phyloP scores from a whole-genome alignment of 2,113 vertebrate genomes.

The Vanacampus margaritifer region DNA sequence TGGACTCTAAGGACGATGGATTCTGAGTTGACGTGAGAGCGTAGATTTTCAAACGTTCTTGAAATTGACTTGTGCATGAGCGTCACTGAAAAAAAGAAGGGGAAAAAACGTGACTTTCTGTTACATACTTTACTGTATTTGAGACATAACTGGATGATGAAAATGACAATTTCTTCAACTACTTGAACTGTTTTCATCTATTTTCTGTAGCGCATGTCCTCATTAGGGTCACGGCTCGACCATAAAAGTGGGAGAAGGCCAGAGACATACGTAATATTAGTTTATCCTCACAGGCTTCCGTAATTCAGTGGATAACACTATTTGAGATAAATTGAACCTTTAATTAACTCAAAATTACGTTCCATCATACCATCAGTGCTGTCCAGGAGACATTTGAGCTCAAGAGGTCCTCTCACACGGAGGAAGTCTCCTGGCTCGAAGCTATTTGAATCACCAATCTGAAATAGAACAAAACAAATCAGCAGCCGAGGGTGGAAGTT shows the following conservation, averaged over 20 bases:
- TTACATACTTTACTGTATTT: not conserved
- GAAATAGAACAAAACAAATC: constrained; percentile 9
- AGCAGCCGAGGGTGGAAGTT: not conserved
- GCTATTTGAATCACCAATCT: constrained; percentile 35
- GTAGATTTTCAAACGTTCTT: constrained; percentile 76
- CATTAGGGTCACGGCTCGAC: no score
- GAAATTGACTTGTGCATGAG: constrained; percentile 74
- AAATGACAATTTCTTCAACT: not conserved
- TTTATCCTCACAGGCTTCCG: not conserved
- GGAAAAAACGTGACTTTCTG: not conserved
- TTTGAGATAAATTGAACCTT: not conserved
- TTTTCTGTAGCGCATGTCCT: not conserved
- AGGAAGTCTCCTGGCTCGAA: constrained; percentile 26
- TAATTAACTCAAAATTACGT: not conserved
- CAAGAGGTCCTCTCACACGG: constrained; percentile 54
- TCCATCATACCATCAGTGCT: constrained; percentile 51
- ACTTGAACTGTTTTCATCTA: not conserved
- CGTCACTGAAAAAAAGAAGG: constrained; percentile 64
- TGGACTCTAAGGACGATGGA: constrained; percentile 79
- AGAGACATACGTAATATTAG: no score
- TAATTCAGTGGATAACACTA: not conserved
- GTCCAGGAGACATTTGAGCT: constrained; percentile 59
- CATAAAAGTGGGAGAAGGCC: no score
- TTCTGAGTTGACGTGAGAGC: constrained; percentile 79
- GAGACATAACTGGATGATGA: not conserved